Conservation (phyloP, 2,888 invertebrate species). For the Lymantria monacha region DNA sequence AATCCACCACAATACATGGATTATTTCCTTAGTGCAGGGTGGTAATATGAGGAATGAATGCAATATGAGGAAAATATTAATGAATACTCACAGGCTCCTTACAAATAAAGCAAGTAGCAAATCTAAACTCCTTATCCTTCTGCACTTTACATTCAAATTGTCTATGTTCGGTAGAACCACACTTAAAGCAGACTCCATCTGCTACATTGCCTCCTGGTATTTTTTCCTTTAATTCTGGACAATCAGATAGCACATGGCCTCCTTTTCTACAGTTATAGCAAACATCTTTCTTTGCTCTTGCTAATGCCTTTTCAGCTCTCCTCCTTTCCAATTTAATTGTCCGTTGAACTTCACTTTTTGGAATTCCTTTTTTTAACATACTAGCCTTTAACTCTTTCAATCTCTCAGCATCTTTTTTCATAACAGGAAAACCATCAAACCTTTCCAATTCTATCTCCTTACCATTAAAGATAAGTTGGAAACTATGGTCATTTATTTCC, state of each 20-base stretch:
- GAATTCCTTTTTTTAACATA: constrained; percentile 86
- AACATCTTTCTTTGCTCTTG: constrained; percentile 85
- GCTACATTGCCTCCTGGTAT: constrained; percentile 71
- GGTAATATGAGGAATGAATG: no score
- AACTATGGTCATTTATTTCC: constrained; percentile 63
- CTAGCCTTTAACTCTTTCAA: constrained; percentile 83
- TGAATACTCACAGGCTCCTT: constrained; percentile 83
- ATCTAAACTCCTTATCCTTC: constrained; percentile 86
- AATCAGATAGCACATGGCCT: constrained; percentile 91
- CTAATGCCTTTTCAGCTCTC: constrained; percentile 87
- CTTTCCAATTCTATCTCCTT: constrained; percentile 83
- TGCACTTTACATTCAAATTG: constrained; percentile 88
- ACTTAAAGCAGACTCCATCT: constrained; percentile 92
- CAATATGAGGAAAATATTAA: no score
- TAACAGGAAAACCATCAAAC: constrained; percentile 88
- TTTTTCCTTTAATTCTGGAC: constrained; percentile 85
- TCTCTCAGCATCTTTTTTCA: constrained; percentile 86
- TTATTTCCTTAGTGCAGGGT: no score
- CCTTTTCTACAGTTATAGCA: constrained; percentile 90
- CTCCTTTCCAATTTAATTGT: constrained; percentile 87
- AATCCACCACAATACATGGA: no score
- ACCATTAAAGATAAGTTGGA: constrained; percentile 84
- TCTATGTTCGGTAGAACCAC: constrained; percentile 94
- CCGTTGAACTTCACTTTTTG: constrained; percentile 84
- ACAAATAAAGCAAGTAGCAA: constrained; percentile 94